These are phyloP conservation scores for Anguilla japonica DNA, from an alignment of 2,113 vertebrate genomes.

Conservation along the genomic window DNA sequence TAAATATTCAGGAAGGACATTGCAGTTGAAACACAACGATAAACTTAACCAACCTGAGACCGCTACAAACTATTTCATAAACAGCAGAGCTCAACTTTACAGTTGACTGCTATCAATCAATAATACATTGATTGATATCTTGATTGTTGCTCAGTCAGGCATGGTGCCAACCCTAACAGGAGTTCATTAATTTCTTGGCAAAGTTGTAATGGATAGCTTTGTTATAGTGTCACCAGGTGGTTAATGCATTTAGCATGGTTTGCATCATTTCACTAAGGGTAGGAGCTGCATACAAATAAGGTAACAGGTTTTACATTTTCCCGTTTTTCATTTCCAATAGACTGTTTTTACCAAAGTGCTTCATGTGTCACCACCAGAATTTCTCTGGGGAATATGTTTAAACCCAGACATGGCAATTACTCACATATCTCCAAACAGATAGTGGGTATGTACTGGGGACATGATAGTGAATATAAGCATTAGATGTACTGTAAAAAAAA, in stretches of 20 bases:
- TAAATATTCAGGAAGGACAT: background rate
- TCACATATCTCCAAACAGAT: background rate
- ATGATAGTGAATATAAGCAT: background rate
- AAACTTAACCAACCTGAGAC: background rate
- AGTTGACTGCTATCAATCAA: background rate
- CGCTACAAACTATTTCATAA: background rate
- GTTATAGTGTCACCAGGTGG: background rate
- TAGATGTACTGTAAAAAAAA: background rate
- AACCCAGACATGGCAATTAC: background rate
- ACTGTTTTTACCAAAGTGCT: background rate
- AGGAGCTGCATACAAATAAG: background rate
- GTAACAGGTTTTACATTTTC: background rate
- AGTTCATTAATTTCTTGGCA: background rate
- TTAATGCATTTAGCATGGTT: background rate
- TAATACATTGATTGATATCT: background rate
- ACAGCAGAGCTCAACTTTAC: background rate
- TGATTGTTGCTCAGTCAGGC: background rate
- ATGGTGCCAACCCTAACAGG: background rate
- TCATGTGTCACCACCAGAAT: background rate
- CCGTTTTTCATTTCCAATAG: background rate
- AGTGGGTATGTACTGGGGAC: background rate
- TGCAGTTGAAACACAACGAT: background rate
- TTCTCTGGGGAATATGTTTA: background rate
- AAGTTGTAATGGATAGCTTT: constrained; percentile 1
- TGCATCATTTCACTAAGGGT: background rate